These are phyloP conservation scores for Eremobia ochroleuca DNA, from an alignment of 2,888 invertebrate genomes.

Conservation along the genomic window DNA sequence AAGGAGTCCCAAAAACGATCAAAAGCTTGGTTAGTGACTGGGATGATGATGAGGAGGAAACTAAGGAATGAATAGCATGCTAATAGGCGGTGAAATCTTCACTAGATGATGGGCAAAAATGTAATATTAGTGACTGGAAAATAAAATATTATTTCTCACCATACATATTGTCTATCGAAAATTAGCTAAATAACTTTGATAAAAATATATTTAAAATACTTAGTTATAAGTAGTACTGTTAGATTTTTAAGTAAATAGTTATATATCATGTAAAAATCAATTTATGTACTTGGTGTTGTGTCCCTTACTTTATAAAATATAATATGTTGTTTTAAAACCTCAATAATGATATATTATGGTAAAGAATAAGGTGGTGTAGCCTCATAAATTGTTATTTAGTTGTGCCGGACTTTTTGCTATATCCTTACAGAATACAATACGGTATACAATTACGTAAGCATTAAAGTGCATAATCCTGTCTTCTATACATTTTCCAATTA, in stretches of 20 bases:
- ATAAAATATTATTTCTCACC: constrained; percentile 15
- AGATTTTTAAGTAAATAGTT: constrained; percentile 43
- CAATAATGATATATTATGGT: background rate
- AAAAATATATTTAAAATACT: constrained; percentile 51
- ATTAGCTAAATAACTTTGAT: constrained; percentile 21
- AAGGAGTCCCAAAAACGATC: constrained; percentile 77
- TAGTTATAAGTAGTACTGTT: constrained; percentile 58
- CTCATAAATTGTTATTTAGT: constrained; percentile 23
- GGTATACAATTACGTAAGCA: constrained; percentile 16
- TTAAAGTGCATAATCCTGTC: constrained; percentile 8
- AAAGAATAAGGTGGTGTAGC: background rate
- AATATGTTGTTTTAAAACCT: constrained; percentile 6
- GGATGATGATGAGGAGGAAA: constrained; percentile 88
- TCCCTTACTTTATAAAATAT: constrained; percentile 16
- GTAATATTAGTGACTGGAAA: background rate
- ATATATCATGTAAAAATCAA: constrained; percentile 64
- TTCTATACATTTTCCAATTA: constrained; percentile 29
- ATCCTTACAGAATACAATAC: background rate
- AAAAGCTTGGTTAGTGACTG: constrained; percentile 89
- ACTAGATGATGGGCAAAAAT: background rate
- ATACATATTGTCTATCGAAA: constrained; percentile 13
- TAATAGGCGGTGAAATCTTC: background rate
- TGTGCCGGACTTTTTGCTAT: constrained; percentile 1
- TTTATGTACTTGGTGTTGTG: constrained; percentile 40
- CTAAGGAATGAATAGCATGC: constrained; percentile 61